Conservation (phyloP, 2,888 invertebrate genomes). For the Lomographa bimaculata region DNA sequence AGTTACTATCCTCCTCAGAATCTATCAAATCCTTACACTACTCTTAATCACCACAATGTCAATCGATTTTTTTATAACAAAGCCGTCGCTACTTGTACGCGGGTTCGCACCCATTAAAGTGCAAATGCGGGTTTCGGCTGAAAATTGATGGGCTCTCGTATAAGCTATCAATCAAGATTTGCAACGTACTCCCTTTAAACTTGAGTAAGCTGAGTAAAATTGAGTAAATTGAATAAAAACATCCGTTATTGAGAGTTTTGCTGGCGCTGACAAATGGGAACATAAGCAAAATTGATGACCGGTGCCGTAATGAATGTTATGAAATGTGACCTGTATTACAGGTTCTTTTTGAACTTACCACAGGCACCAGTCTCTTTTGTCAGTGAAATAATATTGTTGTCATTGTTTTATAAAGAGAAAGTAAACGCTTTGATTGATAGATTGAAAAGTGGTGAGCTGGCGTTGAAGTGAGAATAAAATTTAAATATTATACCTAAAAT, state of each 20-base stretch:
- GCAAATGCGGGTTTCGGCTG: conserved; percentile 60
- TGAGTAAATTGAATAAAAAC: conserved; percentile 70
- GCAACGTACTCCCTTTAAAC: conserved; percentile 58
- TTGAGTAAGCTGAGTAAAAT: conserved; percentile 62
- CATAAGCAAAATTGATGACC: conserved; percentile 22
- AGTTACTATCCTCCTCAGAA: too few species aligned
- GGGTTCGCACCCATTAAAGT: conserved; percentile 50
- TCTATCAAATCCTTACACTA: too few species aligned
- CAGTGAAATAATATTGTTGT: too few species aligned
- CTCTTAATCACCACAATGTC: too few species aligned
- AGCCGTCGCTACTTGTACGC: conserved; percentile 35
- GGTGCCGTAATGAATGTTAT: conserved; percentile 4
- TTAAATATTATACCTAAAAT: too few species aligned
- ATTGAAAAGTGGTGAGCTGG: conserved; percentile 1
- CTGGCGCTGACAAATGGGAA: conserved; percentile 29
- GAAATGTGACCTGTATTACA: too few species aligned
- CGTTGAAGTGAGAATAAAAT: too few species aligned
- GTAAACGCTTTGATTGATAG: too few species aligned
- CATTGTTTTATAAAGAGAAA: too few species aligned
- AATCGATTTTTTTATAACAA: conserved; percentile 35
- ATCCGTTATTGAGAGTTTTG: conserved; percentile 38
- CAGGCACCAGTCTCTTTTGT: too few species aligned
- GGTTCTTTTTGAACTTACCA: too few species aligned
- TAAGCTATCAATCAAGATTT: conserved; percentile 77
- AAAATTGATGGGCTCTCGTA: conserved; percentile 67